phyloP scores from a whole-genome alignment of 1,140 invertebrate species.

The Plutomurus gul region DNA sequence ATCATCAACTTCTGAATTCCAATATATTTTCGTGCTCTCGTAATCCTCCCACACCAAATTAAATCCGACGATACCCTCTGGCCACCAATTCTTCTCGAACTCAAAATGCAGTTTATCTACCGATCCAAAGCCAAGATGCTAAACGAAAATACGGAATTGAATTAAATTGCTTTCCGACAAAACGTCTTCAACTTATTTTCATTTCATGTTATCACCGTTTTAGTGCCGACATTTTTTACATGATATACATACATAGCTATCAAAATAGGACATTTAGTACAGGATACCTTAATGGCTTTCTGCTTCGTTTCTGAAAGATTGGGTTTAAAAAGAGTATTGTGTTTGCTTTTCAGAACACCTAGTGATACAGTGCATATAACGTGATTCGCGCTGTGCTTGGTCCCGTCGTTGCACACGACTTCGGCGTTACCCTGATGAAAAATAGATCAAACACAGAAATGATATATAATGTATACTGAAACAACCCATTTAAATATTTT shows the following conservation, averaged over 20 bases:
- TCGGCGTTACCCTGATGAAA: neutral
- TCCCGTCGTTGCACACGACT: constrained; percentile 66
- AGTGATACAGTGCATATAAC: constrained; percentile 71
- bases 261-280: neutral
- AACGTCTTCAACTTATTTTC: neutral
- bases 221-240: too few species aligned
- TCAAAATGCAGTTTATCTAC: constrained; percentile 74
- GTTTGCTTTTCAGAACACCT: constrained; percentile 69
- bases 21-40: neutral
- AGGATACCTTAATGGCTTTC: constrained; percentile 62
- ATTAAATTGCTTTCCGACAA: neutral
- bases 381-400: constrained; percentile 65
- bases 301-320: constrained; percentile 65
- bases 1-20: neutral
- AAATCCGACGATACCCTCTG: constrained; percentile 38
- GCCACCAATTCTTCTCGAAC: constrained; percentile 59
- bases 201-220: too few species aligned
- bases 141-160: constrained; percentile 36
- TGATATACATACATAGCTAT: too few species aligned
- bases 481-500: neutral
- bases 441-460: too few species aligned
- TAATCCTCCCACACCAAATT: constrained; percentile 50
- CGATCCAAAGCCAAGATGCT: constrained; percentile 70
- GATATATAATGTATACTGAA: too few species aligned
- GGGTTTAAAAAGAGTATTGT: constrained; percentile 65